Evolutionary conservation across 1,140 invertebrate species (phyloP).

Genomic region (Drosophila paulistorum): DNA sequence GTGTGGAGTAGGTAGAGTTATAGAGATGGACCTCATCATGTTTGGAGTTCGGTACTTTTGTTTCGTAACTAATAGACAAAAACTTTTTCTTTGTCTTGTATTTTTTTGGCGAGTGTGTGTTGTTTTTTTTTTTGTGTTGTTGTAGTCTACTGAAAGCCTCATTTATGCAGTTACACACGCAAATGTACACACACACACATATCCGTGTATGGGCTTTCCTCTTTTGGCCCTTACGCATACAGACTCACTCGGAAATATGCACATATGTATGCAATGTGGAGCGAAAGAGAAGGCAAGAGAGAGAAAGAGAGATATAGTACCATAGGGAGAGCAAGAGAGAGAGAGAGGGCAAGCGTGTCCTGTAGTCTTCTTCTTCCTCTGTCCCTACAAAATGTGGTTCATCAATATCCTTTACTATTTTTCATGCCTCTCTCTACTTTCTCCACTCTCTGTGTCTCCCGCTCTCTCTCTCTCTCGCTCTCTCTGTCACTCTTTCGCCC

Average conservation of each 20-base stretch:
- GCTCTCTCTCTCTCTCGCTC: conserved; percentile 1
- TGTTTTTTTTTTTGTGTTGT: neutral
- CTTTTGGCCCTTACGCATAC: conserved; percentile 41
- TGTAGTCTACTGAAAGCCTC: conserved; percentile 64
- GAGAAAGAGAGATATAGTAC: neutral
- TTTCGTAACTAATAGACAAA: conserved; percentile 45
- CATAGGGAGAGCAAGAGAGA: neutral
- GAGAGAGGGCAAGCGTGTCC: conserved; percentile 20
- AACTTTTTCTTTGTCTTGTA: conserved; percentile 26
- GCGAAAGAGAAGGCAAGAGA: neutral
- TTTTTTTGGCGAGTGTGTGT: conserved; percentile 3
- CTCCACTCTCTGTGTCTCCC: neutral
- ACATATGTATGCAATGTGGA: conserved; percentile 1
- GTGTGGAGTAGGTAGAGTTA: neutral
- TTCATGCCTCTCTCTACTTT: conserved; percentile 37
- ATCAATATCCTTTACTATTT: conserved; percentile 79
- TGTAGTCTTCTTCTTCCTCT: conserved; percentile 14
- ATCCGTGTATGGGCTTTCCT: neutral
- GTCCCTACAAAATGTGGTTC: conserved; percentile 70
- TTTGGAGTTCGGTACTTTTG: neutral
- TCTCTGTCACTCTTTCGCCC: neutral
- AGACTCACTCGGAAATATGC: conserved; percentile 15
- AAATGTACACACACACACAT: conserved; percentile 44
- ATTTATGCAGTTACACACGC: conserved; percentile 75
- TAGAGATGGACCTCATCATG: neutral